Conservation (phyloP, 2,797 vertebrate species). For the Emys orbicularis region DNA sequence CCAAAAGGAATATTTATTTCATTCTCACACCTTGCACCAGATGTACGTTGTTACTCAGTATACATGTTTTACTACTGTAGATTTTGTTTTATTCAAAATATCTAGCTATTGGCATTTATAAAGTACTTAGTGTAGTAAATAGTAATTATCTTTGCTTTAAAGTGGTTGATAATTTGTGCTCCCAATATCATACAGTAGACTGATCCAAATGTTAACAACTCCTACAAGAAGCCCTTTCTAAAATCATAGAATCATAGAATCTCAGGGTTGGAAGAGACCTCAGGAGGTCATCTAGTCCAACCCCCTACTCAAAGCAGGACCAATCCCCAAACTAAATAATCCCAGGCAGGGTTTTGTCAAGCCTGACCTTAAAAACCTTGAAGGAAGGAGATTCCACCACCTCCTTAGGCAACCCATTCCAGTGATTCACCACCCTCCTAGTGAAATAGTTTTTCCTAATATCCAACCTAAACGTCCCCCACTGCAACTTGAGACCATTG, state of each 20-base stretch:
- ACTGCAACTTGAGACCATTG: no score
- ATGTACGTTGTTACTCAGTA: neutral
- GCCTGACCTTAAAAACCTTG: no score
- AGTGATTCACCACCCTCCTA: no score
- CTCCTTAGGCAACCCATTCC: no score
- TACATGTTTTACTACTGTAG: neutral
- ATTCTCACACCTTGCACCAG: rapidly evolving
- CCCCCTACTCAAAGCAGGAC: no score
- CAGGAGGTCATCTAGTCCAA: no score
- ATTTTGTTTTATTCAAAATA: neutral
- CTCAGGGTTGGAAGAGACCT: no score
- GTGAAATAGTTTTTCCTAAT: no score
- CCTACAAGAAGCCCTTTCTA: neutral
- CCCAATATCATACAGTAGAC: neutral
- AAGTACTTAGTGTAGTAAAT: neutral
- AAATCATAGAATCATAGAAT: neutral
- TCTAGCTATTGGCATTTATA: neutral
- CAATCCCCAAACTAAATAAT: no score
- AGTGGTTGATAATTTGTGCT: neutral
- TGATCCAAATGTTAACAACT: neutral
- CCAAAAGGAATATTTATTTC: neutral
- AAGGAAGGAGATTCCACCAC: no score
- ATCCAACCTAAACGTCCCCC: no score
- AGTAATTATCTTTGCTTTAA: neutral
- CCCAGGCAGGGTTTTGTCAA: no score